Conservation (phyloP, 2,888 invertebrate genomes). For the Caenorhabditis afra region DNA sequence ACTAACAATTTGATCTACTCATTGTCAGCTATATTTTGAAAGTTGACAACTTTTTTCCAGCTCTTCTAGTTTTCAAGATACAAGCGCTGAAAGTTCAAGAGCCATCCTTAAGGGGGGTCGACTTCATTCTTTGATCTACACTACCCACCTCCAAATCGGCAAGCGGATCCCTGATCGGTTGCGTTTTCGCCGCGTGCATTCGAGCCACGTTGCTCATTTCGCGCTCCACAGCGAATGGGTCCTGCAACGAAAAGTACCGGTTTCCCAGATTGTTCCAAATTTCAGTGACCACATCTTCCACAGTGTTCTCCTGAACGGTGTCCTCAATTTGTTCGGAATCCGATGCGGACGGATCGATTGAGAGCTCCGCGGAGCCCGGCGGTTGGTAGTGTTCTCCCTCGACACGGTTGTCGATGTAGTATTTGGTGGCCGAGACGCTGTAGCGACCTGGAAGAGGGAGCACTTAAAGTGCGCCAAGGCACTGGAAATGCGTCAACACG, state of each 20-base stretch:
- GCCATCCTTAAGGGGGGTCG: too few species aligned
- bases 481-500: background rate
- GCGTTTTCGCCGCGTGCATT: slow-evolving; percentile 52
- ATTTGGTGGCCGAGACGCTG: slow-evolving; percentile 59
- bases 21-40: too few species aligned
- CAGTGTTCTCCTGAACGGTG: slow-evolving; percentile 20
- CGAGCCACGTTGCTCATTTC: slow-evolving; percentile 42
- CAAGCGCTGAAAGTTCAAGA: too few species aligned
- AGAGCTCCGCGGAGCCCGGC: too few species aligned
- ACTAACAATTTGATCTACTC: too few species aligned
- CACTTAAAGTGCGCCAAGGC: background rate
- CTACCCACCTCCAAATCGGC: slow-evolving; percentile 11
- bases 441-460: slow-evolving; percentile 31
- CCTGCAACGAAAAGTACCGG: slow-evolving; percentile 29
- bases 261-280: background rate
- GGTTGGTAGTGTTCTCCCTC: slow-evolving; percentile 46
- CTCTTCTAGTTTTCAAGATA: too few species aligned
- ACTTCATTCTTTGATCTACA: too few species aligned
- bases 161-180: slow-evolving; percentile 13
- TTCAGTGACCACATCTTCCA: slow-evolving; percentile 30
- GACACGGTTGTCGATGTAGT: slow-evolving; percentile 58
- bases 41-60: too few species aligned
- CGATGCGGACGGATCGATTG: too few species aligned
- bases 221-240: slow-evolving; percentile 52
- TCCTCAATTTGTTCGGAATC: slow-evolving; percentile 32